Evolutionary conservation across 2,888 invertebrate genomes (phyloP).

Genomic region (Drosophila quinaria): DNA sequence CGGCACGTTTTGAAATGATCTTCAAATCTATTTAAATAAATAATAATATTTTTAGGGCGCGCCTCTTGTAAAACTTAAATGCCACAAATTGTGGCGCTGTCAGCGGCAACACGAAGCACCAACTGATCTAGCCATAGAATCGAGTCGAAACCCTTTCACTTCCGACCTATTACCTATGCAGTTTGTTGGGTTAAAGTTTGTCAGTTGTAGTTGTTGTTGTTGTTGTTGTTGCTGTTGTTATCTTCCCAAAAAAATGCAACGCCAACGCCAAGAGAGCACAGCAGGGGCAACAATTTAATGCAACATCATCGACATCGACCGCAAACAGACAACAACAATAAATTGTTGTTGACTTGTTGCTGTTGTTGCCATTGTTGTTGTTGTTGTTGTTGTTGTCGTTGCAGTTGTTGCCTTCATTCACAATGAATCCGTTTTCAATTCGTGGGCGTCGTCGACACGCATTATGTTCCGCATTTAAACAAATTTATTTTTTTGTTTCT

Average conservation of each 20-base stretch:
- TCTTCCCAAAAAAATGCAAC: conserved; percentile 32
- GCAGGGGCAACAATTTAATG: conserved; percentile 69
- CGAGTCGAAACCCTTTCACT: conserved; percentile 66
- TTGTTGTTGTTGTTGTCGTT: conserved; percentile 29
- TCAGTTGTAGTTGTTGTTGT: conserved; percentile 33
- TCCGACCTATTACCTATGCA: conserved; percentile 62
- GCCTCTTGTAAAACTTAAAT: conserved; percentile 31
- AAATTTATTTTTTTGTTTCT: conserved; percentile 35
- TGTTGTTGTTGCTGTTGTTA: conserved; percentile 21
- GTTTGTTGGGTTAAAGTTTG: conserved; percentile 73
- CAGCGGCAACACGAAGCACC: conserved; percentile 34
- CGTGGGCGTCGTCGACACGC: conserved; percentile 73
- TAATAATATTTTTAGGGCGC: conserved; percentile 35
- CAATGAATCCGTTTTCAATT: conserved; percentile 41
- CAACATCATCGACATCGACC: conserved; percentile 68
- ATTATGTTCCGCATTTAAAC: conserved; percentile 52
- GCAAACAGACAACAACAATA: conserved; percentile 53
- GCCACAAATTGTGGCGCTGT: conserved; percentile 50
- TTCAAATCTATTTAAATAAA: conserved; percentile 19
- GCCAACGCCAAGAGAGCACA: conserved; percentile 61
- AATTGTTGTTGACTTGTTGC: conserved; percentile 68
- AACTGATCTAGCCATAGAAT: conserved; percentile 2
- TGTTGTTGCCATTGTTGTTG: conserved; percentile 40
- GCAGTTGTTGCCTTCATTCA: conserved; percentile 77
- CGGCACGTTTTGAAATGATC: conserved; percentile 18